Evolutionary conservation across 2,113 vertebrate species (phyloP).

Genomic region (Mellivora capensis): DNA sequence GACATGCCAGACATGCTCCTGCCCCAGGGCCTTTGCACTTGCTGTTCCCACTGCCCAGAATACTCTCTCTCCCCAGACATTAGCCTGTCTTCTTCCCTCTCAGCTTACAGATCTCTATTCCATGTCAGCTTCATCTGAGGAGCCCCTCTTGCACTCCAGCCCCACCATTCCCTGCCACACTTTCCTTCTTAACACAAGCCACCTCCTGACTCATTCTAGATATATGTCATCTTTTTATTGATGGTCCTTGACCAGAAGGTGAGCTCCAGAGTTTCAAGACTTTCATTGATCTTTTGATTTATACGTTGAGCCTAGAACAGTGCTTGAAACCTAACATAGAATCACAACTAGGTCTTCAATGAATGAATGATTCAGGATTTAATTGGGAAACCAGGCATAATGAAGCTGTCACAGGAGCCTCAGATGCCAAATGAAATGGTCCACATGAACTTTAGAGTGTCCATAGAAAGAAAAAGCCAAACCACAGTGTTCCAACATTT

Average conservation of each 20-base stretch:
- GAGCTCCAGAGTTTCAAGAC: neutral
- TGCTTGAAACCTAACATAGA: fast-evolving
- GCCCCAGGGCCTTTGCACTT: neutral
- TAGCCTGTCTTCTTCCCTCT: neutral
- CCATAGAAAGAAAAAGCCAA: neutral
- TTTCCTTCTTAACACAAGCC: neutral
- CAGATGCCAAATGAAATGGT: neutral
- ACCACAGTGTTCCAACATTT: neutral
- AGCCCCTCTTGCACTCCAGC: neutral
- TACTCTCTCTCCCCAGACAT: too few species aligned
- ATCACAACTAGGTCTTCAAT: neutral
- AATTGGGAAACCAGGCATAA: neutral
- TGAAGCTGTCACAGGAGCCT: neutral
- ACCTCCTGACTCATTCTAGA: neutral
- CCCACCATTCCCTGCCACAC: neutral
- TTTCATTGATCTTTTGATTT: neutral
- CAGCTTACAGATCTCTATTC: neutral
- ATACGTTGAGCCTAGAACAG: neutral
- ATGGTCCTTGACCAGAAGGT: neutral
- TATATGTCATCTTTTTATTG: neutral
- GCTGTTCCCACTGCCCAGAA: neutral
- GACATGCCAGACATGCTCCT: fast-evolving
- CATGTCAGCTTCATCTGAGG: neutral
- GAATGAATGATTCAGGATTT: neutral
- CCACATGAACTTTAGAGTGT: neutral